Evolutionary conservation across 2,113 vertebrate species (phyloP).

Genomic region (Brienomyrus brachyistius): DNA sequence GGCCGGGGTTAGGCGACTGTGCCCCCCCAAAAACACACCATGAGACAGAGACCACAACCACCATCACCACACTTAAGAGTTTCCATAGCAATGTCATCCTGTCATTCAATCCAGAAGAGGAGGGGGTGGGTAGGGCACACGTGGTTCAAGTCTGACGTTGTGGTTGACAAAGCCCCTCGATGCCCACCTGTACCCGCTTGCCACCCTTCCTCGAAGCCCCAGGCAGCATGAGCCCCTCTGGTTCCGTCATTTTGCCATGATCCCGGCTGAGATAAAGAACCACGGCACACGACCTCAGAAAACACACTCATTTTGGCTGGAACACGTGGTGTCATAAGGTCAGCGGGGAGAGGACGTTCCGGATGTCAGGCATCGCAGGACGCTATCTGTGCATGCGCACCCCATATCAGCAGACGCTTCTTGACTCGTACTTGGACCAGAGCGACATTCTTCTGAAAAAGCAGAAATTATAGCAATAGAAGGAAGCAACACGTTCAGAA

Average conservation of each 20-base stretch:
- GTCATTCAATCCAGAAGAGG: neutral
- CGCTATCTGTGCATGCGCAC: too few relatives aligned
- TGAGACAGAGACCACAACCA: neutral
- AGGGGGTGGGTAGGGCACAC: neutral
- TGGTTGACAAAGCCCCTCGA: neutral
- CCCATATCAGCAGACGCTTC: neutral
- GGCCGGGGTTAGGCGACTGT: neutral
- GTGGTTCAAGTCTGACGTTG: neutral
- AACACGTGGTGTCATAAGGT: neutral
- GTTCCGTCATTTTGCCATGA: neutral
- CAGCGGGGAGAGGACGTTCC: neutral
- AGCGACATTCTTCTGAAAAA: neutral
- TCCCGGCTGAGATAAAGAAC: neutral
- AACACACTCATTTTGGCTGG: neutral
- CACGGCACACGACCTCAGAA: neutral
- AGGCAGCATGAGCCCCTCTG: neutral
- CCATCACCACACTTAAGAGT: neutral
- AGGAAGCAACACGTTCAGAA: neutral
- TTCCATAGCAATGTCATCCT: neutral
- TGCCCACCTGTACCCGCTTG: neutral
- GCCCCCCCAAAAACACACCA: neutral
- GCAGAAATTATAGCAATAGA: neutral
- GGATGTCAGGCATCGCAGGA: neutral
- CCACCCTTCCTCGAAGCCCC: neutral
- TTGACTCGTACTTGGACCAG: neutral